Conservation (phyloP, 2,797 vertebrate species). For the Salmo trutta region DNA sequence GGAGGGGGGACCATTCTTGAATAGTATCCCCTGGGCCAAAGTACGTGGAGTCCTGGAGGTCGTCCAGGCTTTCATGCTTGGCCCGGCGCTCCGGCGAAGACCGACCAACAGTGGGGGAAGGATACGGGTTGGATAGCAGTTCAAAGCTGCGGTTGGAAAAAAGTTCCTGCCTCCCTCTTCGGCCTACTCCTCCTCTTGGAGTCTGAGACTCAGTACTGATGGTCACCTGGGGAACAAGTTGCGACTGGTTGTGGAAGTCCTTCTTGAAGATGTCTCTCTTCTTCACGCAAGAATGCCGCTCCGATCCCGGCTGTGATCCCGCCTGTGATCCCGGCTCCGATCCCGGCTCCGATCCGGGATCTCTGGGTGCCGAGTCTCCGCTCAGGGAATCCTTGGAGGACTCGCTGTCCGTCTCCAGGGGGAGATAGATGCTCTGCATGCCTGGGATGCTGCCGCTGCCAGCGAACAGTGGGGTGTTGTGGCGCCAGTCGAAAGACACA, state of each 20-base stretch:
- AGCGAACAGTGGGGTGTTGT: conserved; percentile 79
- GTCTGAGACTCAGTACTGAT: conserved; percentile 71
- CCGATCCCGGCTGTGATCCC: conserved; percentile 27
- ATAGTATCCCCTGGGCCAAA: conserved; percentile 87
- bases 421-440: conserved; percentile 92
- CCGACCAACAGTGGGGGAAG: conserved; percentile 60
- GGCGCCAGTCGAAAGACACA: conserved; percentile 87
- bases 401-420: conserved; percentile 88
- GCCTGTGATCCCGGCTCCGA: too few species aligned
- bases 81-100: conserved; percentile 77
- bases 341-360: conserved; percentile 73
- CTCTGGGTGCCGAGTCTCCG: conserved; percentile 75
- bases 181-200: conserved; percentile 54
- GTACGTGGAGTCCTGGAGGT: conserved; percentile 94
- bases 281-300: conserved; percentile 80
- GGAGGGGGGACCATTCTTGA: conserved; percentile 71
- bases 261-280: conserved; percentile 91
- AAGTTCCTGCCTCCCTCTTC: conserved; percentile 70
- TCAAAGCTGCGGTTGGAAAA: conserved; percentile 88
- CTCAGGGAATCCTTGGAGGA: conserved; percentile 78
- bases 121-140: conserved; percentile 82
- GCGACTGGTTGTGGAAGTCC: conserved; percentile 88
- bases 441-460: conserved; percentile 70
- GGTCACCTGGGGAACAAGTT: conserved; percentile 82
- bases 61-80: conserved; percentile 93